Evolutionary conservation across 2,888 invertebrate genomes (phyloP).

Genomic region (Dastarcus helophoroides): DNA sequence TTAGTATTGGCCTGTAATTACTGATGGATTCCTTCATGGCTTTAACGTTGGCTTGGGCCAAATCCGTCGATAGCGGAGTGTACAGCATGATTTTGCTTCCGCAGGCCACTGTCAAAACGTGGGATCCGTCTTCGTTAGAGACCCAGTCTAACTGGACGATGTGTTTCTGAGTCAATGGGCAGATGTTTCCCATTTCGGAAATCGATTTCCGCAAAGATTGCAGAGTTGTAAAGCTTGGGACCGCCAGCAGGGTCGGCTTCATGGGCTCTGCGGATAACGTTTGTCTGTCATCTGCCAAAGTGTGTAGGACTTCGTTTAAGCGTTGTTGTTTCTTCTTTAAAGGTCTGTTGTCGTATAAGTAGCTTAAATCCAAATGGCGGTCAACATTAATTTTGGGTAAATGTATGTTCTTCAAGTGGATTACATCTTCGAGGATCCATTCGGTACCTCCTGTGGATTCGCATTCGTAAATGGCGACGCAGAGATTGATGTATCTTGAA

Average conservation of each 20-base stretch:
- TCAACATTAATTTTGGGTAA: slow-evolving; percentile 72
- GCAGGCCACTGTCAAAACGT: slow-evolving; percentile 92
- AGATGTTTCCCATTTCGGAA: slow-evolving; percentile 84
- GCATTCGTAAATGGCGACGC: slow-evolving; percentile 96
- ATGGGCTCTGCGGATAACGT: slow-evolving; percentile 29
- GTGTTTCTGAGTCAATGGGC: slow-evolving; percentile 83
- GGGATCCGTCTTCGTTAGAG: slow-evolving; percentile 97
- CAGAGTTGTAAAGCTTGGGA: slow-evolving; percentile 82
- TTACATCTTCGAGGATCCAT: slow-evolving; percentile 93
- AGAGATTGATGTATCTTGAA: slow-evolving; percentile 77
- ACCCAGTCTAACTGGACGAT: slow-evolving; percentile 97
- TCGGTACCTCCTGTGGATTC: slow-evolving; percentile 94
- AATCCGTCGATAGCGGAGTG: slow-evolving; percentile 86
- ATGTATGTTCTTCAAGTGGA: slow-evolving; percentile 85
- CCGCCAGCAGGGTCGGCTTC: slow-evolving; percentile 54
- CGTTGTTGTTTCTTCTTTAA: slow-evolving; percentile 76
- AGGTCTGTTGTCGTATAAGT: slow-evolving; percentile 66
- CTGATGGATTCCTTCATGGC: slow-evolving; percentile 59
- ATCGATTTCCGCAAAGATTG: slow-evolving; percentile 80
- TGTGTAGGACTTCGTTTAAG: slow-evolving; percentile 70
- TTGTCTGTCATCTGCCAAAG: slow-evolving; percentile 58
- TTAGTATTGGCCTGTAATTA: slow-evolving; percentile 70
- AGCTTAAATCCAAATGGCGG: slow-evolving; percentile 71
- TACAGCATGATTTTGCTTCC: slow-evolving; percentile 87
- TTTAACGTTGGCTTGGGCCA: slow-evolving; percentile 89